Conservation (phyloP, 2,113 vertebrate genomes). For the Pseudopipra pipra region DNA sequence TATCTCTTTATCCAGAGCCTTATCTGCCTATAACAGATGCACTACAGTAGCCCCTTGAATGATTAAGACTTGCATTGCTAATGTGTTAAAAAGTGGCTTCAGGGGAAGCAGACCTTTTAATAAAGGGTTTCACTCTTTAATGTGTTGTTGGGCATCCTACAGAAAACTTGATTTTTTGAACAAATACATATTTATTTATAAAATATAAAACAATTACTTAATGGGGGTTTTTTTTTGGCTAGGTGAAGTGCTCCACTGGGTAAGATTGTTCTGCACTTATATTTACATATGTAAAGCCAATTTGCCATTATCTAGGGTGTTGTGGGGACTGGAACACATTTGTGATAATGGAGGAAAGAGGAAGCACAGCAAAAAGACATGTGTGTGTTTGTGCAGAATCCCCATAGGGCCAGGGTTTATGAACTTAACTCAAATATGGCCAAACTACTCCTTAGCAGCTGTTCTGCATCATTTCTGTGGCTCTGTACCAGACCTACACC, state of each 20-base stretch:
- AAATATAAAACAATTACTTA: background rate
- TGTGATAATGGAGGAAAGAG: background rate
- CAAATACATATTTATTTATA: background rate
- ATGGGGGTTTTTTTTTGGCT: background rate
- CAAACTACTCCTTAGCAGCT: background rate
- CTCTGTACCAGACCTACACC: background rate
- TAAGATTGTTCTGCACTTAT: background rate
- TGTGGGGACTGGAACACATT: background rate
- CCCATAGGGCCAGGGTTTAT: background rate
- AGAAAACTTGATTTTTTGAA: background rate
- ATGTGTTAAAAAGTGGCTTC: background rate
- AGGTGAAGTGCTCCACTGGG: background rate
- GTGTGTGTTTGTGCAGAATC: background rate
- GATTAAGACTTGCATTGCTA: background rate
- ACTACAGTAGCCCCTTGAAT: background rate
- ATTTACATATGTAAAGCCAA: background rate
- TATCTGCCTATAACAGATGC: background rate
- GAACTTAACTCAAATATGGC: background rate
- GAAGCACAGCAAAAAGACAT: background rate
- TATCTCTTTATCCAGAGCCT: constrained; percentile 42
- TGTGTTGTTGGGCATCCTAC: background rate
- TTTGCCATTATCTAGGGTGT: background rate
- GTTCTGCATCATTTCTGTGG: background rate
- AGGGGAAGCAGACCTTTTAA: background rate
- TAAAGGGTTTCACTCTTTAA: background rate